Evolutionary conservation across 2,888 invertebrate genomes (phyloP).

Genomic region (Cistogaster globosa): DNA sequence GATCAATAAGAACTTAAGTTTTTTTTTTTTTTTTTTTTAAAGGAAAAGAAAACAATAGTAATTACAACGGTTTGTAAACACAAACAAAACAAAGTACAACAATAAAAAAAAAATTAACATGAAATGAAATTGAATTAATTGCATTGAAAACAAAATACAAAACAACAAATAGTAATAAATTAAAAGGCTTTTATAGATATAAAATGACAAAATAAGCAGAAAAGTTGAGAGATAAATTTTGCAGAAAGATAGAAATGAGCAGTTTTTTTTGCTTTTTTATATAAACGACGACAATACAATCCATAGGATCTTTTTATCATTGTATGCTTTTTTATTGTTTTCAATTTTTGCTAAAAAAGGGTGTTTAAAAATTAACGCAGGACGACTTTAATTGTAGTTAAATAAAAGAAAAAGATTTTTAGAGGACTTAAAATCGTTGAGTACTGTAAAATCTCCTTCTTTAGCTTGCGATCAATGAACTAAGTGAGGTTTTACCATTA

Average conservation of each 20-base stretch:
- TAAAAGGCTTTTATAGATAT: constrained; percentile 1
- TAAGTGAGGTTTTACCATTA: too few relatives aligned
- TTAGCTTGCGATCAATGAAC: too few relatives aligned
- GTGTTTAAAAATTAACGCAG: too few relatives aligned
- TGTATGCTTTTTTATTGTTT: neutral
- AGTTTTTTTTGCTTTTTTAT: too few relatives aligned
- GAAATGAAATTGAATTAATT: constrained; percentile 47
- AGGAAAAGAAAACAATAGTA: neutral
- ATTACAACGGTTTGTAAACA: neutral
- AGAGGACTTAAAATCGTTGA: too few relatives aligned
- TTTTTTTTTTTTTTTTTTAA: too few relatives aligned
- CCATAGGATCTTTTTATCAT: neutral
- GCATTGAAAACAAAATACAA: constrained; percentile 6
- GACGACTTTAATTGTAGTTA: too few relatives aligned
- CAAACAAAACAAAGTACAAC: neutral
- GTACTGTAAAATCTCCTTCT: too few relatives aligned
- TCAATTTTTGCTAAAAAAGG: too few relatives aligned
- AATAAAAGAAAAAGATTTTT: too few relatives aligned
- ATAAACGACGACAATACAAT: constrained; percentile 2
- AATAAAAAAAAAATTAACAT: constrained; percentile 2
- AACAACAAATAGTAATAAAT: constrained; percentile 9
- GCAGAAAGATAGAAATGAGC: neutral
- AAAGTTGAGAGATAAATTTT: neutral
- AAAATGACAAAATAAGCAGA: constrained; percentile 16
- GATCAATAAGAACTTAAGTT: constrained; percentile 9